Evolutionary conservation across 2,113 vertebrate genomes (phyloP), one percentile per base, ranked within the genome.

Genomic region (Ammodytes marinus): DNA sequence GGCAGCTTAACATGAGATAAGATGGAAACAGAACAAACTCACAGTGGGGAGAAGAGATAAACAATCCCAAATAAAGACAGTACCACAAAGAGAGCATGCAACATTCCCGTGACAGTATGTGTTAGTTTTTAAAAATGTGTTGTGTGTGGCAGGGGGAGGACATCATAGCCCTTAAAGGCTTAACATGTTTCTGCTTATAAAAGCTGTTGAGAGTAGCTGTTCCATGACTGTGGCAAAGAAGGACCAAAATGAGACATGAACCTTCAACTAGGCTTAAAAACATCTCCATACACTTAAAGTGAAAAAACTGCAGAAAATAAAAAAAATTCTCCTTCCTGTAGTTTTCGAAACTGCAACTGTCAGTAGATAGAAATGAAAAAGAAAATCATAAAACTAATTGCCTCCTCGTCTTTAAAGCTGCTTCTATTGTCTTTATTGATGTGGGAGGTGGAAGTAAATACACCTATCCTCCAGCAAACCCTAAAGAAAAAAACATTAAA

Each of bases 181-280:
- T 58, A 74, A 59, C 27, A 43, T 35, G 58, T 84, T 88, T 69
- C 65, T 54, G 52, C 59, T 84, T 46, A 65, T 87, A 84, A 74
- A 77, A 65, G 42, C 12, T 19, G 85, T 79, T 86, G 57, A 80
- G 60, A 71, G 69, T 77, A 64, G 78, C 83, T 83, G 82, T 86
- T 90, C 85, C 45, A 67, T 76, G 92, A 92, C 57, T 0, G 11
- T 8, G 7, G 52, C 43, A 5, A 42, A 61, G 69, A 73, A 65
- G 5, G 8, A 13, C 17, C 42, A 58, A 45, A 37, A 19, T 47
- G 13, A 49, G 11, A 6, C 60, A 5, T 58, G 8, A 59, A 55
- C 60, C 46, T 50, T 15, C 10, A 53, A 5, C 8, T 0, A 2
- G 10, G 0, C 8, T 40, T 9, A 3, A 45, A 46, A 64, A 19